Conservation (phyloP, 2,113 vertebrate species). For the Chlamydotis undulata region DNA sequence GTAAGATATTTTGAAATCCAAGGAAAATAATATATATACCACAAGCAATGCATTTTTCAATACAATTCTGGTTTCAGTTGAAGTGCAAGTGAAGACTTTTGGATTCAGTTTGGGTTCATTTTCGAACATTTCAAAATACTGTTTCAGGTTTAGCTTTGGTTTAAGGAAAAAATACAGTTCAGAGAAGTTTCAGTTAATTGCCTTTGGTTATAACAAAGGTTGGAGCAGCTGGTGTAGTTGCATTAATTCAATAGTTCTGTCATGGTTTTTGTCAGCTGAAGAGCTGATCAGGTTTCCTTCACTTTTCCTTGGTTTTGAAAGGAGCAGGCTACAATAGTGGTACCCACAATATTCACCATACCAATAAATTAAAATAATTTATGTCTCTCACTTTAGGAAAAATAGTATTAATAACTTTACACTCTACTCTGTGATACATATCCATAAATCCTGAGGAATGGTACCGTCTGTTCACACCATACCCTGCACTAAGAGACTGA, state of each 20-base stretch:
- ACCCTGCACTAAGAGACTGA: background rate
- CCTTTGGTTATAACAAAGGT: background rate
- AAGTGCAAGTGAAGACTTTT: background rate
- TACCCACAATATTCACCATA: background rate
- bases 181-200: background rate
- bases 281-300: background rate
- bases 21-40: background rate
- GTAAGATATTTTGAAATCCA: background rate
- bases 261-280: background rate
- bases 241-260: background rate
- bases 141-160: background rate
- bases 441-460: background rate
- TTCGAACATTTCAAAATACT: background rate
- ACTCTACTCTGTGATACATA: background rate
- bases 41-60: background rate
- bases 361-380: background rate
- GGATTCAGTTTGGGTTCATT: background rate
- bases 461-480: background rate
- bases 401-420: background rate
- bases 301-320: background rate
- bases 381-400: background rate
- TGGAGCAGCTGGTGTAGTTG: background rate
- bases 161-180: background rate
- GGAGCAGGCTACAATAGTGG: background rate
- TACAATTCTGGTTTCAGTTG: background rate